Base-by-base conservation (phyloP, 2,797 vertebrate species). In the Anniella stebbinsi region DNA sequence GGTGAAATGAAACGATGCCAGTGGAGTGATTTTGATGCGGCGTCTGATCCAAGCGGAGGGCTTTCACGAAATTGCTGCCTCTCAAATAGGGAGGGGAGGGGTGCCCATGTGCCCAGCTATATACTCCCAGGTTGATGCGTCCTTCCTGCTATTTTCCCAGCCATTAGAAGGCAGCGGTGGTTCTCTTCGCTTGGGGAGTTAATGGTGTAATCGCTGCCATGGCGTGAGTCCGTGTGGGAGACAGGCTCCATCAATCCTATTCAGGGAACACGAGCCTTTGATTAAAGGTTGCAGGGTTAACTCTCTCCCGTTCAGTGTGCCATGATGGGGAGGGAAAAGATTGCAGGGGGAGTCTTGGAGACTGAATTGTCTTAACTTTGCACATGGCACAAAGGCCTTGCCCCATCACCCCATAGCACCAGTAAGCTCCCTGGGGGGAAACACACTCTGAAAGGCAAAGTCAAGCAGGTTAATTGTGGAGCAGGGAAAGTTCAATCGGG, bases 251-350 rank as follows among this genome's bases (percentile, higher is more conserved):
- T 90, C 84, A 81, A 86, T 86, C 76, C 51, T 36, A 80, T 72
- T 90, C 38, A n/a, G 66, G 67, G 83, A 86, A 72, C 66, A 41
- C 30, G 54, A 63, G 54, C 89, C 84, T 86, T 73, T 90, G 89
- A 86, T 90, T 72, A 81, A 90, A 90, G 89, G 84, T 81, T 63
- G 69, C 6, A 2, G 67, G 54, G 84, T 66, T 86, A 86, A 90
- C 84, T 36, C 41, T 80, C 75, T 89, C 48, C 25, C 73, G 25
- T 80, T 85, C 66, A 21, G 23, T 48, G 45, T 5, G 57, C 72
- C 72, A 48, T 36, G 57, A 72, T 13, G 41, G 60, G 70, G 28
- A 85, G 63, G 88, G n/a, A 23, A 7, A 60, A 23, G 38, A 28
- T 21, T 41, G 11, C n/a, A n/a, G 41, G n/a, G 60, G 0, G 63